Percentiles rank a stretch among this genome's conserved stretches.
Evolutionary conservation across 53 echinoderm and acorn worm genomes (phyloP).

Genomic region (Pentamera pediparva): DNA sequence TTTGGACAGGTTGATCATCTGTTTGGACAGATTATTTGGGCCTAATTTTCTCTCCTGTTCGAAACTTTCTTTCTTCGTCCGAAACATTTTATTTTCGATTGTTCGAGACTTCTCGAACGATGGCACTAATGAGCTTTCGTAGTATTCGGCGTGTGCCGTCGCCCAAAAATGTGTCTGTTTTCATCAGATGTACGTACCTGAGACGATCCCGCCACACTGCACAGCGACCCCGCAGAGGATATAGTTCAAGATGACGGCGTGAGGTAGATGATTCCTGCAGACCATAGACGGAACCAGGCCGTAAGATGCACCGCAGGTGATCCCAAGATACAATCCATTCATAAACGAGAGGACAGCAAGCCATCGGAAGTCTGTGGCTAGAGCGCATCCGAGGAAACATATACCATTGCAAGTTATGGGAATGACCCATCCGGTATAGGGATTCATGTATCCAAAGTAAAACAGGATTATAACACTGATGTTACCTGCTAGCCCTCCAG

Average conservation of each 20-base stretch:
- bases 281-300: slow-evolving; percentile 12
- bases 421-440: neutral
- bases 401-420: neutral
- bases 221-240: neutral
- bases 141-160: no score
- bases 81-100: no score
- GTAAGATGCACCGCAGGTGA: neutral
- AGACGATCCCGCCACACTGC: slow-evolving; percentile 1
- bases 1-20: no score
- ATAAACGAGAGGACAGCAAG: neutral
- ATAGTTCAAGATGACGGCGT: neutral
- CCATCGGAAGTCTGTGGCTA: neutral
- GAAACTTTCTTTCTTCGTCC: no score
- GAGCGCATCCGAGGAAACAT: neutral
- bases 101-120: no score
- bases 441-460: neutral
- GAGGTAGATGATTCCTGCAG: neutral
- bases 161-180: no score
- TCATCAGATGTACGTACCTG: slow-evolving; percentile 7
- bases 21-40: no score
- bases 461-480: neutral
- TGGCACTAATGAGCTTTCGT: no score
- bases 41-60: no score
- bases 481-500: neutral
- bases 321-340: neutral